Base-by-base conservation (phyloP, 2,888 invertebrate genomes). In the Andrena chrysosceles region DNA sequence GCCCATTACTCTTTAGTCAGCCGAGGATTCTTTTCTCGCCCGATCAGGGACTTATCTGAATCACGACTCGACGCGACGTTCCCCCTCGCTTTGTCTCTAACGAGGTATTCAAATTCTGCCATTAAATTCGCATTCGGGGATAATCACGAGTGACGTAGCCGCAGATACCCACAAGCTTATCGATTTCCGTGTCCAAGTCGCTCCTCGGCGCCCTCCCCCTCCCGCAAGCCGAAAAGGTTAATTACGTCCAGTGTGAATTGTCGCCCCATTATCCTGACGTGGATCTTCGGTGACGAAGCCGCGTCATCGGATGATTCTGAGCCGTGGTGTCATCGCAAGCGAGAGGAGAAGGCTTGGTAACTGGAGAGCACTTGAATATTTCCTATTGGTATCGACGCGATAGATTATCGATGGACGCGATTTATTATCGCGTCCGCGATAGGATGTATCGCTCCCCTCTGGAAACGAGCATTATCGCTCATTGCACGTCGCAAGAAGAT, bases 211-310 rank as follows among this genome's bases (percentile, higher is more conserved):
- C 67, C 13, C 64, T 31, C 31, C 29, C 0, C 54, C 3, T 10
- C 23, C 10, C 68, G n/a, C 59, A 26, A 60, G 64, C 75, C 76
- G 66, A 74, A 87, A 87, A 87, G 86, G 86, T 87, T 87, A 87
- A 87, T 83, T 81, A 74, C 80, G 67, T 74, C 77, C 71, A 74
- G 73, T 56, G 56, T 76, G 33, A 69, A 83, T 69, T 76, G 70
- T 81, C 20, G 52, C 48, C 52, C 59, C 56, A 69, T 79, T 73
- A 74, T 74, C 77, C 52, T n/a, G 35, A 54, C 35, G 69, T 74
- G 62, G 60, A 83, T 83, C 82, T 70, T 66, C 60, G 42, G 2
- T 23, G 29, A 23, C 52, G 13, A 56, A 56, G 16, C 23, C 23
- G 63, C 64, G 66, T 72, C 71, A 49, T 77, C 68, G 63, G 74